These are phyloP conservation scores for Cheracebus regulus DNA, from an alignment of 2,797 vertebrate species.

Conservation along the genomic window DNA sequence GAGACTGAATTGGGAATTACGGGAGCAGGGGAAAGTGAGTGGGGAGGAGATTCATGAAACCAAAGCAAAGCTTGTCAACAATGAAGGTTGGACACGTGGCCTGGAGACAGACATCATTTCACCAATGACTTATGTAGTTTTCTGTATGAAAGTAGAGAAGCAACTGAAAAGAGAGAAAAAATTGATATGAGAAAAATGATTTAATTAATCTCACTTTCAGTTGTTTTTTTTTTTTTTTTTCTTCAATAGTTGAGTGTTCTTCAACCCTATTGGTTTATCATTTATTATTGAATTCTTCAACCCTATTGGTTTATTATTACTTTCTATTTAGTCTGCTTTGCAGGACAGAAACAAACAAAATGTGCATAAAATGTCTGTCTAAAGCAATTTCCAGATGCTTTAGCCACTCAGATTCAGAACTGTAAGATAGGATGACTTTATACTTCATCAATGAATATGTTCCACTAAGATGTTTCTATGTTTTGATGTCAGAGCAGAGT, in stretches of 20 bases:
- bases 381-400: slow-evolving; percentile 29
- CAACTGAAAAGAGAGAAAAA: background rate
- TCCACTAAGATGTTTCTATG: slow-evolving; percentile 62
- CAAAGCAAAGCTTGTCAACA: background rate
- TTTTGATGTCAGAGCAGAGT: slow-evolving; percentile 20
- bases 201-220: background rate
- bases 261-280: background rate
- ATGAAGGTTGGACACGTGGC: background rate
- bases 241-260: background rate
- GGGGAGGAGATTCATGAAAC: background rate
- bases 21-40: background rate
- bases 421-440: slow-evolving; percentile 58
- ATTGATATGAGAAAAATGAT: background rate
- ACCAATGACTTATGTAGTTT: background rate
- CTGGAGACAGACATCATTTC: background rate
- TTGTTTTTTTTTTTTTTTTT: background rate
- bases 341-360: slow-evolving; percentile 14
- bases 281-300: no score
- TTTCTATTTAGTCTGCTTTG: background rate
- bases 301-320: slow-evolving; percentile 11
- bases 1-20: background rate
- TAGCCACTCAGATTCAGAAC: background rate
- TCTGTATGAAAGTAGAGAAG: background rate
- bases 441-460: slow-evolving; percentile 63
- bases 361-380: slow-evolving; percentile 18